Conservation (phyloP, 1,140 invertebrate species). For the Odontomachus brunneus region DNA sequence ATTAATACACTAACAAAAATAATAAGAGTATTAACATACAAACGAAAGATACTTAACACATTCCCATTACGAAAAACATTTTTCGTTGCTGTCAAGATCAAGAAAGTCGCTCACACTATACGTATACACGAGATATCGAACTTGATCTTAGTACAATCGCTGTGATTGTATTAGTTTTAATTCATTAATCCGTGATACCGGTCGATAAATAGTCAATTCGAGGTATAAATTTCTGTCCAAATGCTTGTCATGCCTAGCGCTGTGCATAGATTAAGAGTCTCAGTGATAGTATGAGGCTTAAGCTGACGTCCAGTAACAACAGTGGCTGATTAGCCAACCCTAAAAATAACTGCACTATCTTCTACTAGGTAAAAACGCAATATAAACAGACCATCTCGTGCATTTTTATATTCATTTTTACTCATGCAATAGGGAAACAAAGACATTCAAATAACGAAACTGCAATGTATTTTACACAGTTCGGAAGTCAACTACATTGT, state of each 20-base stretch:
- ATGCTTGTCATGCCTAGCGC: conserved; percentile 51
- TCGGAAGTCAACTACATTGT: neutral
- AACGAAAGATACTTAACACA: conserved; percentile 9
- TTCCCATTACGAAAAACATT: neutral
- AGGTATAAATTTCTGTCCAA: conserved; percentile 55
- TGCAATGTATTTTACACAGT: conserved; percentile 38
- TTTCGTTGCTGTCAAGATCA: conserved; percentile 1
- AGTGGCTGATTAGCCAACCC: neutral
- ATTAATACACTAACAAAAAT: neutral
- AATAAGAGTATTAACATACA: neutral
- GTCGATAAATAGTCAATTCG: conserved; percentile 53
- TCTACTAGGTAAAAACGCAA: conserved; percentile 22
- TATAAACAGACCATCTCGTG: neutral
- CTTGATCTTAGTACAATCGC: conserved; percentile 29
- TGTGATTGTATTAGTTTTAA: conserved; percentile 25
- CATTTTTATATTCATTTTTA: conserved; percentile 45
- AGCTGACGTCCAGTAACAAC: conserved; percentile 36
- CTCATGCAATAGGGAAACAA: neutral
- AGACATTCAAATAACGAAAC: conserved; percentile 51
- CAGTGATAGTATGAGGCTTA: conserved; percentile 42
- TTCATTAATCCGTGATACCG: conserved; percentile 32
- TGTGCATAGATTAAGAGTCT: conserved; percentile 50
- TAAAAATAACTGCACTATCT: conserved; percentile 17
- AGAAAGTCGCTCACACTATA: conserved; percentile 6
- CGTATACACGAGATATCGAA: conserved; percentile 4